phyloP scores from a whole-genome alignment of 2,888 invertebrate genomes.

The Gortyna flavago region DNA sequence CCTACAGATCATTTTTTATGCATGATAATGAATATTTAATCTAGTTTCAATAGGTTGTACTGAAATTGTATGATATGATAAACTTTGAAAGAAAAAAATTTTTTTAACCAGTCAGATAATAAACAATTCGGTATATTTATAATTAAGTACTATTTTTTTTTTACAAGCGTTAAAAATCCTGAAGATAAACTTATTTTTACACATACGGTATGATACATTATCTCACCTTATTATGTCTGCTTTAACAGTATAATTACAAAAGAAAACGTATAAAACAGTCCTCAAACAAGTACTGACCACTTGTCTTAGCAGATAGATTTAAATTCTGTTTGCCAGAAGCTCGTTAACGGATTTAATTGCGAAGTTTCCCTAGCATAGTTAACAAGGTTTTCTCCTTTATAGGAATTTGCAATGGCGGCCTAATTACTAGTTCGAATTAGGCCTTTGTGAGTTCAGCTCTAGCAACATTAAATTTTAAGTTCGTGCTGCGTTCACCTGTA shows the following conservation, averaged over 20 bases:
- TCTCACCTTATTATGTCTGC: not conserved
- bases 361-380: constrained; percentile 61
- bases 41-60: constrained; percentile 13
- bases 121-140: not conserved
- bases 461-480: constrained; percentile 37
- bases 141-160: constrained; percentile 7
- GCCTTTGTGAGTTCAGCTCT: constrained; percentile 58
- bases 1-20: constrained; percentile 10
- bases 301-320: constrained; percentile 45
- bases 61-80: constrained; percentile 8
- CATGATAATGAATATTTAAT: constrained; percentile 41
- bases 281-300: constrained; percentile 23
- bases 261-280: constrained; percentile 20
- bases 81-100: constrained; percentile 9
- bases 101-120: constrained; percentile 3
- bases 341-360: constrained; percentile 71
- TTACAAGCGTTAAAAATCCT: not conserved
- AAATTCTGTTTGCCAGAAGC: constrained; percentile 63
- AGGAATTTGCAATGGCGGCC: constrained; percentile 68
- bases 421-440: constrained; percentile 72
- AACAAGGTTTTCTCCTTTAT: constrained; percentile 64
- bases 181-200: not conserved
- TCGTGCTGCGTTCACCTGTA: constrained; percentile 6
- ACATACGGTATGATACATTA: not conserved
- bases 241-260: constrained; percentile 6